Evolutionary conservation across 1,140 invertebrate genomes (phyloP), one percentile per base, ranked within the genome.

Genomic region (Aphidius ervi): DNA sequence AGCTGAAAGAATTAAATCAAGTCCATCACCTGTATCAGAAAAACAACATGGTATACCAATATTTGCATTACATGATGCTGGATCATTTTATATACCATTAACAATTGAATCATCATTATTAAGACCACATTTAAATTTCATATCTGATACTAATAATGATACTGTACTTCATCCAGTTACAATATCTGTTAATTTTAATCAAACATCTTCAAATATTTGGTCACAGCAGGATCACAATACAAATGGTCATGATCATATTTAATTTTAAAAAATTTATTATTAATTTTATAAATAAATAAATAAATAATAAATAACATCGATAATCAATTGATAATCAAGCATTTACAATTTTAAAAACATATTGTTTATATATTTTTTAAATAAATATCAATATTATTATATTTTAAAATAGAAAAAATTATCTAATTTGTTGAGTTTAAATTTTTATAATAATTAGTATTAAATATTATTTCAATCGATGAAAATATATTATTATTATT

Each of bases 51-150:
- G 80, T 5, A 84, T 93, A 5, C 91, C 91, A 2, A 89, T 91
- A 31, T 94, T 94, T 73, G 89, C 89, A 1, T 77, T 94, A 1
- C 91, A 94, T 75, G 86, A 90, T 31, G 84, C 88, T 76, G 93
- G 94, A 16, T 87, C 90, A n/a, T 96, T 91, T 72, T 97, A 97
- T 75, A 84, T 97, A 54, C 95, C 94, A 5, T 74, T 96, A 47
- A 92, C 91, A n/a, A 84, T 97, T 10, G 92, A 95, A 64, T 86
- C 89, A 54, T 82, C 88, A 16, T 78, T 88, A 10, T 74, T 96
- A 16, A 76, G 88, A 62, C 88, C 90, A 0, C 87, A 88, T 65
- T 77, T 93, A 3, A 83, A 83, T 7, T 83, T 81, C 56, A 72
- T 77, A 49, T 68, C 73, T 0, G 82, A 83, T 39, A 80, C 81